phyloP scores from a whole-genome alignment of 1,140 invertebrate species.

The Pristionchus pacificus region DNA sequence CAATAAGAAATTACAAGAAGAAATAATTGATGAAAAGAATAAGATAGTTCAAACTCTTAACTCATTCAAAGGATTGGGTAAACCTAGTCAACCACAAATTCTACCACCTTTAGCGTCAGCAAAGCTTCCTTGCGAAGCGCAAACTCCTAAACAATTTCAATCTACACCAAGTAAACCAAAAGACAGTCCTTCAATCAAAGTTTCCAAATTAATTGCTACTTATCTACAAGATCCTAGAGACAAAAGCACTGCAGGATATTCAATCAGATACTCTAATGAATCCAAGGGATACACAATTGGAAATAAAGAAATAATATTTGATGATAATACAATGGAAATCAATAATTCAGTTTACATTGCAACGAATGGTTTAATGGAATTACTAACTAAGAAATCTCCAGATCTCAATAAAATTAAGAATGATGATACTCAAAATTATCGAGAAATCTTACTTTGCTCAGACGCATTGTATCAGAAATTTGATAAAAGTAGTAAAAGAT shows the following conservation, averaged over 20 bases:
- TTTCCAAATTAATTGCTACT: constrained; percentile 31
- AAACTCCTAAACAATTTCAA: too few species aligned
- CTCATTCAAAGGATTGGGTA: constrained; percentile 25
- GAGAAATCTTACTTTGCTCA: constrained; percentile 33
- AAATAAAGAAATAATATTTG: constrained; percentile 35
- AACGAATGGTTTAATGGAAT: constrained; percentile 32
- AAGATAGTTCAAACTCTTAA: constrained; percentile 36
- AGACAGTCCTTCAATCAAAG: constrained; percentile 19
- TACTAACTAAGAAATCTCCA: constrained; percentile 35
- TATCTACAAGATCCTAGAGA: constrained; percentile 32
- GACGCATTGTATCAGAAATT: constrained; percentile 34
- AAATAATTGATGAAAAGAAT: constrained; percentile 31
- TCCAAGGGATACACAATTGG: constrained; percentile 28
- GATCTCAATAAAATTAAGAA: constrained; percentile 30
- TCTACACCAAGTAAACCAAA: too few species aligned
- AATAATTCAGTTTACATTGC: constrained; percentile 24
- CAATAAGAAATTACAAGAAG: constrained; percentile 37
- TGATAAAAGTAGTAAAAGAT: constrained; percentile 31
- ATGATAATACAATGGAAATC: constrained; percentile 32
- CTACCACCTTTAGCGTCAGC: too few species aligned
- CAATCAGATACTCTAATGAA: constrained; percentile 34
- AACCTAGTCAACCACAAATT: too few species aligned
- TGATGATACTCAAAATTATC: constrained; percentile 35
- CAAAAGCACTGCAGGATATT: constrained; percentile 37
- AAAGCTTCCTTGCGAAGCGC: too few species aligned